Conservation (phyloP, 2,797 vertebrate species). For the Gymnopithys bicolor region DNA sequence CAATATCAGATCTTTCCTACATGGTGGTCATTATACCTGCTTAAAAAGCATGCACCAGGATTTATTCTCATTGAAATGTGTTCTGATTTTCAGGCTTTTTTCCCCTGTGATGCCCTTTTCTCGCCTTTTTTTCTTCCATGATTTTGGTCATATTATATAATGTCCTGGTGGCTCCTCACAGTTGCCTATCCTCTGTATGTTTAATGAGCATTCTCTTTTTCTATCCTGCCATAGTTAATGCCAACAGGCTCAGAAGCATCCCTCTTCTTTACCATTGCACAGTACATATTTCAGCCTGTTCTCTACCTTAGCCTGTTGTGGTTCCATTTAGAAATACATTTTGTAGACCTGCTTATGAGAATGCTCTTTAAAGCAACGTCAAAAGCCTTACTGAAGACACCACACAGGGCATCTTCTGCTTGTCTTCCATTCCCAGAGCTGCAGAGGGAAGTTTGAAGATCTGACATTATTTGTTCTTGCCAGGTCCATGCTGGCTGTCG, state of each 20-base stretch:
- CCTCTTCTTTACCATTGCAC: background rate
- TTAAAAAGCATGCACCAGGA: background rate
- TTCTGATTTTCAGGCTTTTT: background rate
- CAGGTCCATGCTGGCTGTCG: accelerated
- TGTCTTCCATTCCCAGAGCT: background rate
- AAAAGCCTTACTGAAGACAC: background rate
- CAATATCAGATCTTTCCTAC: background rate
- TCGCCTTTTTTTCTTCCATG: background rate
- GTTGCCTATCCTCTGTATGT: background rate
- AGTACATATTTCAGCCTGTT: background rate
- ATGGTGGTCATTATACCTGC: background rate
- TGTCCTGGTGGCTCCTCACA: background rate
- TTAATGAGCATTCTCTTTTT: background rate
- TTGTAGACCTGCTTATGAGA: background rate
- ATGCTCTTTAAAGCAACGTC: background rate
- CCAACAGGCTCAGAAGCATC: background rate
- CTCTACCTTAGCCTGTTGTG: background rate
- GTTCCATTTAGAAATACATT: background rate
- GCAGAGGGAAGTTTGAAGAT: background rate
- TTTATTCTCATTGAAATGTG: background rate
- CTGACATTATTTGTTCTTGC: background rate
- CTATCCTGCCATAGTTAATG: background rate
- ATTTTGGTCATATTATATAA: background rate
- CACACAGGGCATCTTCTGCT: background rate
- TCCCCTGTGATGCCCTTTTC: background rate